Evolutionary conservation across 2,888 invertebrate genomes (phyloP).

Genomic region (Diarsia brunnea): DNA sequence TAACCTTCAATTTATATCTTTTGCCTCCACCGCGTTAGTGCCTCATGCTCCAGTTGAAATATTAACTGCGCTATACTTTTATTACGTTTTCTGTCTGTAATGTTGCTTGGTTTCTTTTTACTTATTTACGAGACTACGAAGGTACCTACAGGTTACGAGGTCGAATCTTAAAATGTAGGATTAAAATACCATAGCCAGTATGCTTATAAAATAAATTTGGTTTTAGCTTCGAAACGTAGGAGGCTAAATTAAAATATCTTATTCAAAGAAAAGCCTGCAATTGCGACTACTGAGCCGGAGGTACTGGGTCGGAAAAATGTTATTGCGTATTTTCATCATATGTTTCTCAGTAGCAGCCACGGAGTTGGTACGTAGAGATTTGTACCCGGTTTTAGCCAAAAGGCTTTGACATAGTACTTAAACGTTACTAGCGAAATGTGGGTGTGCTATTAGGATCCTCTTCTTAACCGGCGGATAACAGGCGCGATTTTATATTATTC

Average conservation of each 20-base stretch:
- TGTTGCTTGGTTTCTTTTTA: slow-evolving; percentile 29
- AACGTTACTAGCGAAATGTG: too few species aligned
- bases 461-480: too few species aligned
- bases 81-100: slow-evolving; percentile 32
- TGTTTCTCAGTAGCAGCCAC: too few species aligned
- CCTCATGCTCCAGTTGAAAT: slow-evolving; percentile 41
- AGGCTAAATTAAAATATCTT: neutral
- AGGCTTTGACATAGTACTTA: too few species aligned
- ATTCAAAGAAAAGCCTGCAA: neutral
- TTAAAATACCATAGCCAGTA: slow-evolving; percentile 3
- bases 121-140: slow-evolving; percentile 29
- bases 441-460: too few species aligned
- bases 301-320: too few species aligned
- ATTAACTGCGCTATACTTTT: slow-evolving; percentile 44
- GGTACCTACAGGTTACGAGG: slow-evolving; percentile 20
- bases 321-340: too few species aligned
- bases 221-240: neutral
- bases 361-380: too few species aligned
- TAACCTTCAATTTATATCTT: slow-evolving; percentile 56
- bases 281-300: too few species aligned
- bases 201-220: slow-evolving; percentile 9
- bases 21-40: slow-evolving; percentile 18
- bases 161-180: slow-evolving; percentile 21
- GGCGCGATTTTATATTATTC: too few species aligned
- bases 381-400: too few species aligned